Evolutionary conservation across 1,140 invertebrate species (phyloP).

Genomic region (Drosophila parabipectinata): DNA sequence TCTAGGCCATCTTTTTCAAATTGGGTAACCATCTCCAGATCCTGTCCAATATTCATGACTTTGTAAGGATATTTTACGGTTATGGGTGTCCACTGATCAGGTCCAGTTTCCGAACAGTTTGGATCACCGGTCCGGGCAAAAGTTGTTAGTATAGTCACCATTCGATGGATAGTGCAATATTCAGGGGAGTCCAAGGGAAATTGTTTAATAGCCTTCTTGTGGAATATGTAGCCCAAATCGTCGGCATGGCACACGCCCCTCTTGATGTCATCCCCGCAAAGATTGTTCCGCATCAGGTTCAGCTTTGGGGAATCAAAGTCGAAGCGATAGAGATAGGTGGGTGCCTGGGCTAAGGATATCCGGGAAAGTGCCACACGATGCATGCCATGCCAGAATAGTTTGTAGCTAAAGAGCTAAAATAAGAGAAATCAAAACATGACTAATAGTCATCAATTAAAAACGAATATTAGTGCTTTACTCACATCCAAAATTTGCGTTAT

Average conservation of each 20-base stretch:
- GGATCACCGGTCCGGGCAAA: slow-evolving; percentile 83
- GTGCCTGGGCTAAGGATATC: slow-evolving; percentile 58
- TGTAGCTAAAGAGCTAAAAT: slow-evolving; percentile 68
- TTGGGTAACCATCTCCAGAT: slow-evolving; percentile 35
- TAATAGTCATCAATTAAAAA: background rate
- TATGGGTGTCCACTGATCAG: slow-evolving; percentile 43
- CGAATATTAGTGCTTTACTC: slow-evolving; percentile 7
- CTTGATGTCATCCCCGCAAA: slow-evolving; percentile 60
- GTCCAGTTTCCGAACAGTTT: slow-evolving; percentile 53
- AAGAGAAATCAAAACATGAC: no score
- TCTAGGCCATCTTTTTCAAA: slow-evolving; percentile 56
- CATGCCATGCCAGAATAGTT: slow-evolving; percentile 82
- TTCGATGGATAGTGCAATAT: slow-evolving; percentile 70
- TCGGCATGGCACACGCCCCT: slow-evolving; percentile 86
- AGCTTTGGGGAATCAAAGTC: slow-evolving; percentile 77
- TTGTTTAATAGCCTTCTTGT: slow-evolving; percentile 79
- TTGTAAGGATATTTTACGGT: slow-evolving; percentile 40
- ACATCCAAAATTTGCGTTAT: slow-evolving; percentile 59
- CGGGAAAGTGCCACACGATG: slow-evolving; percentile 72
- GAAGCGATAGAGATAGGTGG: slow-evolving; percentile 84
- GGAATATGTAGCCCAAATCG: slow-evolving; percentile 88
- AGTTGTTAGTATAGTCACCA: slow-evolving; percentile 82
- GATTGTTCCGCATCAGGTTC: slow-evolving; percentile 68
- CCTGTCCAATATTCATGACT: slow-evolving; percentile 53
- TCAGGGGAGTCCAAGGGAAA: slow-evolving; percentile 61